phyloP scores from a whole-genome alignment of 2,113 vertebrate species.

The Oryzias celebensis region DNA sequence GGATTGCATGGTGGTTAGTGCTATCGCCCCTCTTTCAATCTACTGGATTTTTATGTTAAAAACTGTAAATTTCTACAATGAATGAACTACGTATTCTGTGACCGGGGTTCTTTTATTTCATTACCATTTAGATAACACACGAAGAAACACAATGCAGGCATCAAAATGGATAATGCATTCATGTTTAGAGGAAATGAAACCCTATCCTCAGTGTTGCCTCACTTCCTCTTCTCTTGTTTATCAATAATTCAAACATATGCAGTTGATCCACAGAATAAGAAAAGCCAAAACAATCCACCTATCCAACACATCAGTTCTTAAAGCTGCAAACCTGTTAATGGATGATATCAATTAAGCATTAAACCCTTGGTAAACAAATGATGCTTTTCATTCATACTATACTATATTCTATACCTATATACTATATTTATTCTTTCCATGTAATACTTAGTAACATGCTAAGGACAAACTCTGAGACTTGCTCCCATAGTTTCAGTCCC shows the following conservation, averaged over 20 bases:
- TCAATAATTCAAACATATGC: conserved; percentile 1
- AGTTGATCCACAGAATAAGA: not conserved
- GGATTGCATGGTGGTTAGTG: too few relatives aligned
- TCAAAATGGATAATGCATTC: not conserved
- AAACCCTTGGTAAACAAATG: not conserved
- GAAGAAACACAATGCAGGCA: not conserved
- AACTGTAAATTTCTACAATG: not conserved
- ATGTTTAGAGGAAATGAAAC: not conserved
- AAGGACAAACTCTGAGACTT: too few relatives aligned
- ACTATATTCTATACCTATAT: too few relatives aligned
- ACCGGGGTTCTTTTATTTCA: not conserved
- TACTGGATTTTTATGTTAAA: too few relatives aligned
- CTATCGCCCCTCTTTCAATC: too few relatives aligned
- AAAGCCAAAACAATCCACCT: not conserved
- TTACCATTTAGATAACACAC: not conserved
- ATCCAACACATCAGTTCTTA: not conserved
- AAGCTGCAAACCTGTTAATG: not conserved
- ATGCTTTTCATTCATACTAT: not conserved
- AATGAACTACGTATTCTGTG: not conserved
- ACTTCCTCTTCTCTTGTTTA: not conserved
- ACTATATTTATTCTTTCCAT: too few relatives aligned
- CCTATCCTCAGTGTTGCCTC: not conserved
- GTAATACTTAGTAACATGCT: too few relatives aligned
- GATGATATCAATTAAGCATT: not conserved
- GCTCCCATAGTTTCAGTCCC: too few relatives aligned